These are phyloP conservation scores for Caradrina clavipalpis DNA, from an alignment of 2,888 invertebrate genomes.

Conservation along the genomic window DNA sequence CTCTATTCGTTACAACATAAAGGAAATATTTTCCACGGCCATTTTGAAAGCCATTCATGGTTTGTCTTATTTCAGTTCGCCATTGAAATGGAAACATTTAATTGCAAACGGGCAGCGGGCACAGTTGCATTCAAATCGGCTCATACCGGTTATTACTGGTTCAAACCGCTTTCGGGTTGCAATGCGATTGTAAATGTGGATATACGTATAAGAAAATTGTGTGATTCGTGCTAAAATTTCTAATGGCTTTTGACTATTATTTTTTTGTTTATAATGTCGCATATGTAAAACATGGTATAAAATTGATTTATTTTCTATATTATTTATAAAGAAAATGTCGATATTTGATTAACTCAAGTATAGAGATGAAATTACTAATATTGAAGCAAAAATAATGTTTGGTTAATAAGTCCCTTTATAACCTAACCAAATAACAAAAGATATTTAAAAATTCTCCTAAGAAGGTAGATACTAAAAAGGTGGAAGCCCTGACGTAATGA, in stretches of 20 bases:
- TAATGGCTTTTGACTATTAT: constrained; percentile 21
- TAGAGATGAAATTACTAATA: not conserved
- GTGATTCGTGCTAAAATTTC: constrained; percentile 17
- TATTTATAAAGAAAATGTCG: no score
- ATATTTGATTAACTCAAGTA: no score
- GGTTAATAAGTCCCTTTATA: not conserved
- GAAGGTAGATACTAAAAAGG: constrained; percentile 14
- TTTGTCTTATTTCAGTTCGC: constrained; percentile 72
- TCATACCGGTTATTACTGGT: constrained; percentile 71
- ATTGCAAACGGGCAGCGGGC: constrained; percentile 75
- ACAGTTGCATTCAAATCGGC: constrained; percentile 76
- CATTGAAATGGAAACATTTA: constrained; percentile 82
- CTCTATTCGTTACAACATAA: constrained; percentile 10
- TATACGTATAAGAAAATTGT: constrained; percentile 41
- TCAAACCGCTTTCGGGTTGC: constrained; percentile 59
- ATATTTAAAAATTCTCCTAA: constrained; percentile 1
- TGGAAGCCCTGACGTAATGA: constrained; percentile 1
- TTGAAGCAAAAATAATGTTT: constrained; percentile 3
- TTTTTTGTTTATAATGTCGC: no score
- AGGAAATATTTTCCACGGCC: constrained; percentile 44
- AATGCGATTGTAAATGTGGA: constrained; percentile 51
- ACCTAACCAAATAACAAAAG: not conserved
- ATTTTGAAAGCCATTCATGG: constrained; percentile 63
- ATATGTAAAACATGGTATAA: no score
- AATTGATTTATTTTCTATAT: no score